Evolutionary conservation across 2,888 invertebrate species (phyloP).

Genomic region (Polymixis lichenea): DNA sequence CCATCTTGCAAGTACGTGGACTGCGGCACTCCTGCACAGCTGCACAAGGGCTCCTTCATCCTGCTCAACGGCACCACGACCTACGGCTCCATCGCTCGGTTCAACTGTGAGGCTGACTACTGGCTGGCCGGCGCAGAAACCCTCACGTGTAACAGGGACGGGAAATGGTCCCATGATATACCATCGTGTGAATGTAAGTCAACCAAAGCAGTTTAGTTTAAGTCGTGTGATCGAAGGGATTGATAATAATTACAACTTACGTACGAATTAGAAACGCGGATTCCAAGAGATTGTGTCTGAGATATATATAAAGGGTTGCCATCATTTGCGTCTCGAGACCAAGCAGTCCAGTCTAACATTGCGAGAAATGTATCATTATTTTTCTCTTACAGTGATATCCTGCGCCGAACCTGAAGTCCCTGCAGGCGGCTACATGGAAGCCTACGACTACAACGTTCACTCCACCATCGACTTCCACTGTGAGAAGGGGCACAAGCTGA

Average conservation of each 20-base stretch:
- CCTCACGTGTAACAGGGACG: constrained; percentile 94
- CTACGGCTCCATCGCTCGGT: constrained; percentile 94
- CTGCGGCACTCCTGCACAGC: constrained; percentile 95
- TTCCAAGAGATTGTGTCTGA: not conserved
- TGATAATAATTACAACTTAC: not conserved
- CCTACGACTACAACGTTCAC: constrained; percentile 97
- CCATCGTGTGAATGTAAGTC: constrained; percentile 96
- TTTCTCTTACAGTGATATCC: constrained; percentile 92
- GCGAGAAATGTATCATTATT: not conserved
- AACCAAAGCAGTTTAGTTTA: not conserved
- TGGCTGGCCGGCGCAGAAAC: constrained; percentile 94
- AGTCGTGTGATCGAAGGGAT: not conserved
- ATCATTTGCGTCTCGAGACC: not conserved
- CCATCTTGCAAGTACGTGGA: constrained; percentile 96
- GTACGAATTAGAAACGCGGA: not conserved
- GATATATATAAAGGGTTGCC: not conserved
- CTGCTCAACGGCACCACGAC: constrained; percentile 95
- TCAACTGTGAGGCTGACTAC: constrained; percentile 95
- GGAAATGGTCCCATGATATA: constrained; percentile 96
- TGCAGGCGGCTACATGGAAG: constrained; percentile 96
- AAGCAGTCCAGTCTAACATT: not conserved
- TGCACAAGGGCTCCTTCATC: constrained; percentile 93
- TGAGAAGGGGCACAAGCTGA: constrained; percentile 95
- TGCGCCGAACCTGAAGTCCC: constrained; percentile 97
- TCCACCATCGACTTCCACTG: constrained; percentile 97